These are phyloP conservation scores for Paracyprichromis sp. DNA, from an alignment of 2,113 vertebrate genomes.

Conservation along the genomic window DNA sequence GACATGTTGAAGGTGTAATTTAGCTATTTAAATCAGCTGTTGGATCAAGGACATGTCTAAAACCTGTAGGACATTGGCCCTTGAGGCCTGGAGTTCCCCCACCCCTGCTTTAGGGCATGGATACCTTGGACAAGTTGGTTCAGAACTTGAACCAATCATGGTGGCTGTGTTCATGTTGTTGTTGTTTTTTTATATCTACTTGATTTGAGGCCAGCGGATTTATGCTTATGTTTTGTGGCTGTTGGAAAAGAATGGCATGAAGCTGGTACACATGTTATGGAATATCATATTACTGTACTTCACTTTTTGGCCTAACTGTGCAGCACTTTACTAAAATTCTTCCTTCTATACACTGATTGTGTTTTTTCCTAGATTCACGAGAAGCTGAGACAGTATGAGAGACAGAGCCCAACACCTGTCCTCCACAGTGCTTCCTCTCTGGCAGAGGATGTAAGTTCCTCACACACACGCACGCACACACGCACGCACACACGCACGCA, in stretches of 20 bases:
- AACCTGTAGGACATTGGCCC: not conserved
- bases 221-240: not conserved
- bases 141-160: not conserved
- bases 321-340: not conserved
- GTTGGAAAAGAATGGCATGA: not conserved
- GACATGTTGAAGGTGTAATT: not conserved
- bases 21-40: not conserved
- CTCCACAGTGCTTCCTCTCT: conserved; percentile 85
- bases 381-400: conserved; percentile 89
- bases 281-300: not conserved
- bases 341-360: rapidly evolving
- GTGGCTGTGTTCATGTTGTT: not conserved
- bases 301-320: not conserved
- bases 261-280: rapidly evolving
- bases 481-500: not conserved
- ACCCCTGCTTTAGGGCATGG: not conserved
- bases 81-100: not conserved
- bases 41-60: not conserved
- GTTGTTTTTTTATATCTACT: not conserved
- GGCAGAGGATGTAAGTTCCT: conserved; percentile 85
- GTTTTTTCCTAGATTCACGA: conserved; percentile 85
- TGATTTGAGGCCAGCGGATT: rapidly evolving
- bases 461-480: not conserved
- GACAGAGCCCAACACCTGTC: conserved; percentile 86
- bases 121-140: not conserved